Base-by-base conservation (phyloP, 2,113 vertebrate genomes). In the Potamarius usumacintae region DNA sequence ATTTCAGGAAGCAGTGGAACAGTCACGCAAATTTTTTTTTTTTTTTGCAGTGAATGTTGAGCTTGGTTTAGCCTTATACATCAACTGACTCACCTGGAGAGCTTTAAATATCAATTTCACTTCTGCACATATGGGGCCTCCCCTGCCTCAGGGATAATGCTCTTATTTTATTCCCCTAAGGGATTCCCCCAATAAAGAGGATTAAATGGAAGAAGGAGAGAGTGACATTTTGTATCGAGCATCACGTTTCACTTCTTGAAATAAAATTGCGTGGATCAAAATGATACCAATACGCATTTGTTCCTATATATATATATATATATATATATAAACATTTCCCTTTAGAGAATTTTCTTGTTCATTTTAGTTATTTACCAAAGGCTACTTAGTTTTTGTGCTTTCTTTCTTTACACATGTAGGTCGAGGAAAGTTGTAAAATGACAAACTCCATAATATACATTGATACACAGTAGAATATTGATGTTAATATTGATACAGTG, bases 121-220 rank as follows among this genome's bases (percentile, higher is more conserved):
- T 78, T 84, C 87, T 79, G 48, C 15, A 88, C 65, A 83, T 25
- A 48, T 27, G 22, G 72, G 72, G 60, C 60, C 86, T 83, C 57
- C 86, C 86, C 86, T 65, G 12, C 52, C 55, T 30, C 57, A 67
- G 10, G 69, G 18, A 76, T 82, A n/a, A 15, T 82, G 53, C 18
- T 82, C 57, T 52, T 27, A 87, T 62, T 82, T 52, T 27, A 87
- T 62, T 82, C 57, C 58, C 79, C 79, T 0, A 14, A 67, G 86
- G 87, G 87, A 84, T 79, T 88, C 72, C 72, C 87, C 87, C 67
- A 57, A 12, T 57, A 62, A 83, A 76, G 42, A 74, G 17, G 30
- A 82, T 60, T 82, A 72, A 30, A 58, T 72, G 42, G 48, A 83
- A 42, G 17, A 22, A 78, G 20, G 25, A 17, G 12, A 86, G 63